phyloP scores from a whole-genome alignment of 1,140 invertebrate species.

The Drosophila tropicalis region DNA sequence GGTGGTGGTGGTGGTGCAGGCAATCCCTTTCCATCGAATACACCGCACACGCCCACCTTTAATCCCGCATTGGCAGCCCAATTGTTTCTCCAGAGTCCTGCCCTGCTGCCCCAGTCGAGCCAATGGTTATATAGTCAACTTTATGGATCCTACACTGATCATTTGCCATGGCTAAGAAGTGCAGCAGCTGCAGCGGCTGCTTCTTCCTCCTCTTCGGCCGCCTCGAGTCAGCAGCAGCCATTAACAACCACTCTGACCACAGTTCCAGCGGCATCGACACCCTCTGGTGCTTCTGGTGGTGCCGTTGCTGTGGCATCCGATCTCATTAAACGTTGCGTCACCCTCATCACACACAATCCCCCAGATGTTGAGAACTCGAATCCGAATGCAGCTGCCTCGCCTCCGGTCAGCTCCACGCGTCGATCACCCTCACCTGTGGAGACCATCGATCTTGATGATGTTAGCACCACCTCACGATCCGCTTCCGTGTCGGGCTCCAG shows the following conservation, averaged over 20 bases:
- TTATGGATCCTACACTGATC: conserved; percentile 86
- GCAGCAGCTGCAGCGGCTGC: conserved; percentile 45
- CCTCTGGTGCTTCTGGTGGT: neutral
- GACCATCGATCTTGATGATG: conserved; percentile 78
- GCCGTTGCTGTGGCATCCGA: conserved; percentile 62
- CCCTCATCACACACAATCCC: conserved; percentile 76
- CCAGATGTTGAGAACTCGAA: conserved; percentile 77
- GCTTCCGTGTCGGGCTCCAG: conserved; percentile 52
- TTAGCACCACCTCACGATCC: conserved; percentile 75
- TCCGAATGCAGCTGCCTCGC: conserved; percentile 67
- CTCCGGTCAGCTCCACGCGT: conserved; percentile 77
- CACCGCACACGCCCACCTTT: conserved; percentile 84
- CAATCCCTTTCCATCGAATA: conserved; percentile 70
- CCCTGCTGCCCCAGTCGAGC: conserved; percentile 87
- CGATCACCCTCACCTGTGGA: conserved; percentile 77
- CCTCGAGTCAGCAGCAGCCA: neutral
- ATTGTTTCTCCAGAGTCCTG: conserved; percentile 88
- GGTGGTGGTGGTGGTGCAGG: conserved; percentile 57
- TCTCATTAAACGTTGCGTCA: conserved; percentile 77
- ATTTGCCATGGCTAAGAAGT: conserved; percentile 85
- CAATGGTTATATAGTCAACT: conserved; percentile 90
- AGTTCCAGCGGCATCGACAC: conserved; percentile 8
- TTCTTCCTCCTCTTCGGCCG: neutral
- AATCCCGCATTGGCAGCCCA: conserved; percentile 88
- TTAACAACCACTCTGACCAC: neutral